These are phyloP conservation scores for Horisme vitalbata DNA, from an alignment of 2,888 invertebrate genomes.

Conservation along the genomic window DNA sequence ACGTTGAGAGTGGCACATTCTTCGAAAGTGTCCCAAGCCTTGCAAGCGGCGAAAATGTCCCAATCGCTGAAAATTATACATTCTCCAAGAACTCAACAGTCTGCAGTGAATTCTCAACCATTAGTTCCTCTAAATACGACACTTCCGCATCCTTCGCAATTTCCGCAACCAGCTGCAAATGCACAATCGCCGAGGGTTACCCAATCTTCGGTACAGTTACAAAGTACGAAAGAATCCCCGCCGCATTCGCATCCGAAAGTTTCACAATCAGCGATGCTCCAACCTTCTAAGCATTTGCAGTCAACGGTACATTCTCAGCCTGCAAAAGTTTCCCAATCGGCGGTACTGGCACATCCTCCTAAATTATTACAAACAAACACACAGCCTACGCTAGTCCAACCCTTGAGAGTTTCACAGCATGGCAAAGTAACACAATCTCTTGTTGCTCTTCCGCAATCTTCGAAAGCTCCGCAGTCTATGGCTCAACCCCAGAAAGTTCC, in stretches of 20 bases:
- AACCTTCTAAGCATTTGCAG: background rate
- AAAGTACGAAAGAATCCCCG: background rate
- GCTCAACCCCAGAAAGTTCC: background rate
- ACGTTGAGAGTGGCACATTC: constrained; percentile 11
- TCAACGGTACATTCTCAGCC: constrained; percentile 1
- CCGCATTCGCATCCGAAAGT: too few relatives aligned
- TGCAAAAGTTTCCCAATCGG: background rate
- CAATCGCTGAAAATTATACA: constrained; percentile 11
- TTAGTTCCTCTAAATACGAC: constrained; percentile 16
- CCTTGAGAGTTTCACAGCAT: background rate
- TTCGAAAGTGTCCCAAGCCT: constrained; percentile 13
- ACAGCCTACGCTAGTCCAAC: background rate
- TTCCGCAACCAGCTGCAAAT: background rate
- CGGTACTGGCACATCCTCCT: background rate
- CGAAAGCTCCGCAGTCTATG: constrained; percentile 3
- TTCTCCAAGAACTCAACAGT: constrained; percentile 5
- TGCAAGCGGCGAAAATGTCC: constrained; percentile 18
- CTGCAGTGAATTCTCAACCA: constrained; percentile 1
- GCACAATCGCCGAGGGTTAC: constrained; percentile 2
- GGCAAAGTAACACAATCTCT: background rate
- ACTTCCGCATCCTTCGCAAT: constrained; percentile 19
- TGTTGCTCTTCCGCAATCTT: background rate
- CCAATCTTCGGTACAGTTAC: background rate
- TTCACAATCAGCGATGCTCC: too few relatives aligned
- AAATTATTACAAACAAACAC: background rate